Evolutionary conservation across 2,113 vertebrate genomes (phyloP).

Genomic region (Nerophis ophidion): DNA sequence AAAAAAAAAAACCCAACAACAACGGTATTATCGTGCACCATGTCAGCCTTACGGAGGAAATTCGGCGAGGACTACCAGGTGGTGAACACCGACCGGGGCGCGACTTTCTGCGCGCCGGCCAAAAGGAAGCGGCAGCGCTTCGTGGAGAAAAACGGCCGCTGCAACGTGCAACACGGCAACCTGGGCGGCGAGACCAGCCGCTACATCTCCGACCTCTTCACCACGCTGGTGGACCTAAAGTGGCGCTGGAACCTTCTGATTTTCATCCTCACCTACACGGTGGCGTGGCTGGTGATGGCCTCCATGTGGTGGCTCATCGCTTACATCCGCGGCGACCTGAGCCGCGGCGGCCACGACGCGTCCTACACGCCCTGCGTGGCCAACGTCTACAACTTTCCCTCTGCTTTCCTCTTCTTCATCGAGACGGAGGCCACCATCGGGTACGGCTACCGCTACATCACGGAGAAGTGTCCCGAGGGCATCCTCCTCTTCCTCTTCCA

Average conservation of each 20-base stretch:
- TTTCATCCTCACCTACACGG: constrained; percentile 83
- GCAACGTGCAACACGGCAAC: constrained; percentile 86
- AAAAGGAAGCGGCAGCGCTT: constrained; percentile 82
- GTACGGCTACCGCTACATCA: constrained; percentile 84
- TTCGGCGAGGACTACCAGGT: constrained; percentile 81
- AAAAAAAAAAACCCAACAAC: not conserved
- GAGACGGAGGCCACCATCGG: constrained; percentile 87
- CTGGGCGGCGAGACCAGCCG: constrained; percentile 82
- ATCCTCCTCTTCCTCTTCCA: constrained; percentile 87
- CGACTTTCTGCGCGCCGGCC: constrained; percentile 65
- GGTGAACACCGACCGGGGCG: constrained; percentile 64
- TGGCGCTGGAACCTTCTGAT: constrained; percentile 89
- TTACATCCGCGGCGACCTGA: constrained; percentile 80
- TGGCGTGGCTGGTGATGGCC: constrained; percentile 86
- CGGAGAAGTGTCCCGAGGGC: constrained; percentile 82
- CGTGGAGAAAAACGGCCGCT: constrained; percentile 86
- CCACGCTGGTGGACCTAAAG: constrained; percentile 86
- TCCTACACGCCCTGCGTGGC: constrained; percentile 80
- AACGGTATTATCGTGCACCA: constrained; percentile 26
- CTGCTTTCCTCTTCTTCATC: constrained; percentile 86
- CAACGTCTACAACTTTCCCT: constrained; percentile 88
- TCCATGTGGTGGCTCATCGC: constrained; percentile 90
- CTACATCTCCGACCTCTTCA: constrained; percentile 84
- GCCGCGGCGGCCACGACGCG: constrained; percentile 62
- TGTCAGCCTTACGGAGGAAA: constrained; percentile 78